These are phyloP conservation scores for Pipa parva DNA, from an alignment of 2,113 vertebrate species.

Conservation along the genomic window DNA sequence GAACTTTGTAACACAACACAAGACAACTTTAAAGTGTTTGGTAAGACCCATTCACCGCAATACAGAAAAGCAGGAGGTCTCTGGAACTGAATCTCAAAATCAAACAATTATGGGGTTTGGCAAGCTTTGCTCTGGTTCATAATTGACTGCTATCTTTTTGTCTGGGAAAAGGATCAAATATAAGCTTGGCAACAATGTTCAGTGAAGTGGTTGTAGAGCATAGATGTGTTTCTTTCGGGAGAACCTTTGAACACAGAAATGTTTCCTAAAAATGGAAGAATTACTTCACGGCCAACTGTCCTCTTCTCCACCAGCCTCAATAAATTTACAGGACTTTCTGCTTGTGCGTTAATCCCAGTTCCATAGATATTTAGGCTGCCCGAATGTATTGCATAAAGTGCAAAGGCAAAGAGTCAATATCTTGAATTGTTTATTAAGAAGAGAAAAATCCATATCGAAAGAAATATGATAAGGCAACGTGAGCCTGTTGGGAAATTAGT, in stretches of 20 bases:
- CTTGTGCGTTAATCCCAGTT: no score
- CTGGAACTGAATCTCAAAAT: slow-evolving; percentile 21
- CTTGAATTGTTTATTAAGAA: not conserved
- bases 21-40: slow-evolving; percentile 22
- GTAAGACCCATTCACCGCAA: slow-evolving; percentile 24
- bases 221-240: slow-evolving; percentile 4
- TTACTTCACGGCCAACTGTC: slow-evolving; percentile 11
- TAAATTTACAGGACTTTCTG: not conserved
- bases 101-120: slow-evolving; percentile 37
- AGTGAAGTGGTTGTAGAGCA: slow-evolving; percentile 3
- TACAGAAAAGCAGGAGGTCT: slow-evolving; percentile 32
- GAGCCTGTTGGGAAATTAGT: not conserved
- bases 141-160: slow-evolving; percentile 40
- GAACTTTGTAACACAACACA: slow-evolving; percentile 15
- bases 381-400: no score
- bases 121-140: slow-evolving; percentile 13
- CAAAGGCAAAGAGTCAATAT: not conserved
- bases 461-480: not conserved
- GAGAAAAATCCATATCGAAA: not conserved
- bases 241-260: slow-evolving; percentile 15
- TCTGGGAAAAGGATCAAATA: slow-evolving; percentile 40
- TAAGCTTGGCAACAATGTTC: slow-evolving; percentile 16
- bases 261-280: not conserved
- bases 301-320: slow-evolving; percentile 4
- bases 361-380: no score